phyloP scores from a whole-genome alignment of 2,797 vertebrate species.

The Denticeps clupeoides region DNA sequence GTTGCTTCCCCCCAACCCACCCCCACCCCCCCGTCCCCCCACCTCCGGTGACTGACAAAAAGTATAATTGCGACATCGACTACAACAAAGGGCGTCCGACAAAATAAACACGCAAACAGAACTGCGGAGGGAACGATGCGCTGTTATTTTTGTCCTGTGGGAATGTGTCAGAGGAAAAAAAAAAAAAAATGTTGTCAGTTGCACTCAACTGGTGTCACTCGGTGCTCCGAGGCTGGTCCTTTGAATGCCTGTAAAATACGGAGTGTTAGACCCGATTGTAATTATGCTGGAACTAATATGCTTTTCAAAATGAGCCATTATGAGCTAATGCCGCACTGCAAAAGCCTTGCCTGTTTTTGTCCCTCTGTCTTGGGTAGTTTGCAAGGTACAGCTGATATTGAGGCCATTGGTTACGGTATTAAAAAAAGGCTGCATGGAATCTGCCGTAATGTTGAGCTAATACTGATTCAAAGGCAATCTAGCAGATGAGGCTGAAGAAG shows the following conservation, averaged over 20 bases:
- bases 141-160: conserved; percentile 66
- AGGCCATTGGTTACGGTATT: conserved; percentile 58
- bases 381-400: conserved; percentile 60
- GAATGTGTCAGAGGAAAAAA: conserved; percentile 28
- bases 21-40: conserved; percentile 31
- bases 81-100: conserved; percentile 62
- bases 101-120: conserved; percentile 67
- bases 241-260: conserved; percentile 62
- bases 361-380: conserved; percentile 58
- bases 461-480: conserved; percentile 44
- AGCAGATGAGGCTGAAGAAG: conserved; percentile 34
- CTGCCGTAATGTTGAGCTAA: conserved; percentile 33
- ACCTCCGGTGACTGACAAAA: conserved; percentile 57
- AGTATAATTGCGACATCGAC: conserved; percentile 63
- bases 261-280: conserved; percentile 67
- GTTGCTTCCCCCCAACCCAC: conserved; percentile 48
- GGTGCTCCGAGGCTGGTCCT: conserved; percentile 59
- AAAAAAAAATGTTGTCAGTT: conserved; percentile 62
- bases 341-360: conserved; percentile 66
- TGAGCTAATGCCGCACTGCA: conserved; percentile 69
- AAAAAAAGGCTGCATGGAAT: conserved; percentile 37
- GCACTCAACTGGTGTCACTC: conserved; percentile 68
- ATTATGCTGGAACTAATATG: conserved; percentile 78
- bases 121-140: conserved; percentile 51
- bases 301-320: conserved; percentile 77